phyloP scores from a whole-genome alignment of 2,888 invertebrate genomes.

The Adelognathus sp. region DNA sequence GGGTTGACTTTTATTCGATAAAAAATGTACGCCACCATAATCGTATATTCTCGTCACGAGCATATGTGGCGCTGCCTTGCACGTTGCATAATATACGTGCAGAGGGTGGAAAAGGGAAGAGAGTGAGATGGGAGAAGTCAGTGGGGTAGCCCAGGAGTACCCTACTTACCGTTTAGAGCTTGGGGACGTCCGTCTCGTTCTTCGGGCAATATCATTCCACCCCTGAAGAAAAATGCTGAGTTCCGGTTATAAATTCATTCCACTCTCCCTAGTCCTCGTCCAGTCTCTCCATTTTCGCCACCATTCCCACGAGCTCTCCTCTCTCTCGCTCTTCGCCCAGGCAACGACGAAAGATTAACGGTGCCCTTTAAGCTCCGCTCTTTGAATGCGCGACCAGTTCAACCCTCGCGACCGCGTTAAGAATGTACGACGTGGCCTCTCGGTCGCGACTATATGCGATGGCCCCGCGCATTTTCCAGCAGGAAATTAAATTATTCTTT shows the following conservation, averaged over 20 bases:
- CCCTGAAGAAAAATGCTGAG: constrained; percentile 49
- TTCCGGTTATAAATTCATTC: constrained; percentile 55
- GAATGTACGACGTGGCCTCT: constrained; percentile 46
- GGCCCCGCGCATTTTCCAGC: constrained; percentile 43
- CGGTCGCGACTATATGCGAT: constrained; percentile 5
- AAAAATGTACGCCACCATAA: background rate
- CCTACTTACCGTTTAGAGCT: constrained; percentile 43
- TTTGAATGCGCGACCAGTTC: constrained; percentile 59
- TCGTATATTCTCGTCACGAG: background rate
- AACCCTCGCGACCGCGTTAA: constrained; percentile 55
- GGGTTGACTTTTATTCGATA: background rate
- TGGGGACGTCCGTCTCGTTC: constrained; percentile 15
- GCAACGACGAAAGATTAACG: constrained; percentile 59
- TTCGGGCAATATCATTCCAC: background rate
- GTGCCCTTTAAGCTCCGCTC: constrained; percentile 54
- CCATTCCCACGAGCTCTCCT: background rate
- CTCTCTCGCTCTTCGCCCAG: constrained; percentile 15
- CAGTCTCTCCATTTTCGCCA: background rate
- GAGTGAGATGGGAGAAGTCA: constrained; percentile 13
- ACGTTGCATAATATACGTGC: background rate
- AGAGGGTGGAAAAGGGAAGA: background rate
- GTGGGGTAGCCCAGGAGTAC: constrained; percentile 9
- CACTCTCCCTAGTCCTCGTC: constrained; percentile 1
- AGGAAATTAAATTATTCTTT: constrained; percentile 63
- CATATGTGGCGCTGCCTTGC: background rate